Evolutionary conservation across 2,797 vertebrate species (phyloP).

Genomic region (Lutra lutra): DNA sequence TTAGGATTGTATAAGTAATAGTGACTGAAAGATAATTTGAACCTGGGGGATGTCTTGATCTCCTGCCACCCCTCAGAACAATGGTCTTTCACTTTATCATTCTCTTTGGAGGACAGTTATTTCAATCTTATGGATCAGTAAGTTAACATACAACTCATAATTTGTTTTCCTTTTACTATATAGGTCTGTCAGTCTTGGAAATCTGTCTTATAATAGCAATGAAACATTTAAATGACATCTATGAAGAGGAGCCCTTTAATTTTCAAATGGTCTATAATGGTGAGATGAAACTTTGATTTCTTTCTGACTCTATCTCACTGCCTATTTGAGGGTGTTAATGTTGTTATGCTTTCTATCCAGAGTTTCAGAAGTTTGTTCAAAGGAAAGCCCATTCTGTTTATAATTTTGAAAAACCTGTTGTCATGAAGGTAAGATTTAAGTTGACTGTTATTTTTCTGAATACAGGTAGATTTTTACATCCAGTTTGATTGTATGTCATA

Average conservation of each 20-base stretch:
- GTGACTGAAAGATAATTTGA: neutral
- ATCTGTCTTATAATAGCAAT: conserved; percentile 97
- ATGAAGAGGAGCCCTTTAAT: conserved; percentile 97
- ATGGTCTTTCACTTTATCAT: neutral
- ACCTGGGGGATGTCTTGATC: neutral
- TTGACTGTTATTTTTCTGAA: neutral
- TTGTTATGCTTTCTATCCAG: conserved; percentile 81
- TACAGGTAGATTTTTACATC: neutral
- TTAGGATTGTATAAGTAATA: neutral
- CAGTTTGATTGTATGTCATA: neutral
- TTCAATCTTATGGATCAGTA: neutral
- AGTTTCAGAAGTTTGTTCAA: conserved; percentile 98
- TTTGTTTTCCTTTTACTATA: conserved; percentile 56
- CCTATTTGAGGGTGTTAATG: neutral
- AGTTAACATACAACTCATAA: conserved; percentile 3
- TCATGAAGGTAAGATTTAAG: conserved; percentile 93
- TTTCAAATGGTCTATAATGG: conserved; percentile 99
- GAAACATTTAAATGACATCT: conserved; percentile 97
- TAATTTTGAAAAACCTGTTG: conserved; percentile 95
- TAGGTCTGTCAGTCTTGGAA: conserved; percentile 96
- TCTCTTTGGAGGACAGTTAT: conserved; percentile 3
- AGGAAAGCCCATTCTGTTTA: conserved; percentile 95
- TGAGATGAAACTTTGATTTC: conserved; percentile 80
- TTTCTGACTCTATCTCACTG: rapidly evolving
- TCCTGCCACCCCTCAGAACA: neutral